These are phyloP conservation scores for Allygus modestus DNA, from an alignment of 2,888 invertebrate species.

Conservation along the genomic window DNA sequence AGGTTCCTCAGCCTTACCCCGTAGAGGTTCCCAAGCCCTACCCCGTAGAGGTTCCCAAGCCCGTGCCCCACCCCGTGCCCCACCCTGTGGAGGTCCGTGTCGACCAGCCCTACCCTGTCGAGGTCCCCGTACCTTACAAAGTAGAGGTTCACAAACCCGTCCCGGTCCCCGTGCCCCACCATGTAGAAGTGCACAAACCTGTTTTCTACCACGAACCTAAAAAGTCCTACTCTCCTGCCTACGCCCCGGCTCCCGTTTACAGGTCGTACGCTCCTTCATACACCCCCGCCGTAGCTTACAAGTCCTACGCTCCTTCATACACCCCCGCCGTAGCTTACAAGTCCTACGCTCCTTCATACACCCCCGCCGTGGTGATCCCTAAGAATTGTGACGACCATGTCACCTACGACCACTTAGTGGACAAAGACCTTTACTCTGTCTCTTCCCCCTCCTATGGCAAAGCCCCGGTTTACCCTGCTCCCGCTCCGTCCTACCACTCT, in stretches of 20 bases:
- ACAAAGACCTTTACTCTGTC: conserved; percentile 17
- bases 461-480: conserved; percentile 23
- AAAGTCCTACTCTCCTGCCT: not conserved
- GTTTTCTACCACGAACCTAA: not conserved
- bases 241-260: conserved; percentile 6
- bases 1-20: conserved; percentile 62
- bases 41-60: conserved; percentile 62
- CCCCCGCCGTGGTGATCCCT: not conserved
- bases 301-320: conserved; percentile 12
- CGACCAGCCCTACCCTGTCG: conserved; percentile 64
- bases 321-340: not conserved
- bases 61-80: conserved; percentile 63
- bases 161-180: conserved; percentile 64
- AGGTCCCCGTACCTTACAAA: conserved; percentile 63
- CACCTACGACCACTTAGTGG: not conserved
- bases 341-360: not conserved
- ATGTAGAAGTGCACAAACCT: conserved; percentile 61
- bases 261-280: not conserved
- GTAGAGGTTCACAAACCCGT: conserved; percentile 64
- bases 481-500: conserved; percentile 10
- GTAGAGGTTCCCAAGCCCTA: conserved; percentile 61
- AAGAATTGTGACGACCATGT: conserved; percentile 40
- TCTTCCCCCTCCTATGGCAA: conserved; percentile 14
- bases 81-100: conserved; percentile 73
- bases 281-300: not conserved